A percentile compares a stretch with the other conserved stretches of the same genome.
phyloP scores from a whole-genome alignment of 2,113 vertebrate species.

The Uria lomvia region DNA sequence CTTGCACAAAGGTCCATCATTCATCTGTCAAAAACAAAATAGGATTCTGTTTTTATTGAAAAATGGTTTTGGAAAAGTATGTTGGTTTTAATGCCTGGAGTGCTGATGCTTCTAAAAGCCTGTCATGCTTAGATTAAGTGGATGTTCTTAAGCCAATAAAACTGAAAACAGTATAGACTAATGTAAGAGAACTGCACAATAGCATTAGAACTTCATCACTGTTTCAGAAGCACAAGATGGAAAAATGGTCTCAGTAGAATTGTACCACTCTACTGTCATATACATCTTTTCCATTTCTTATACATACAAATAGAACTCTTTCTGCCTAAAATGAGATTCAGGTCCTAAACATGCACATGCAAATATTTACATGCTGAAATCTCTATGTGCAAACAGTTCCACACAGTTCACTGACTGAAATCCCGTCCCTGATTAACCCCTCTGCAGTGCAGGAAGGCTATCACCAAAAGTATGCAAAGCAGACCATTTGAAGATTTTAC shows the following conservation, averaged over 20 bases:
- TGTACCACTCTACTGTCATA: not conserved
- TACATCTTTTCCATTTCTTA: not conserved
- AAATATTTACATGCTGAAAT: not conserved
- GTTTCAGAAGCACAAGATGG: conserved; percentile 13
- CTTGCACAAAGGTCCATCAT: conserved; percentile 96
- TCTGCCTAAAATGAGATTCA: not conserved
- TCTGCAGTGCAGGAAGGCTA: not conserved
- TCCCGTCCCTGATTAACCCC: not conserved
- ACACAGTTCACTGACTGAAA: not conserved
- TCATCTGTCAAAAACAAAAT: conserved; percentile 86
- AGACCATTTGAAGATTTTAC: not conserved
- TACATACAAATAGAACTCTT: not conserved
- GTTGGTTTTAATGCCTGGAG: conserved; percentile 47
- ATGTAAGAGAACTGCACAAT: not conserved
- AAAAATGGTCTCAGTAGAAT: not conserved
- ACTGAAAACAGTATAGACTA: conserved; percentile 15
- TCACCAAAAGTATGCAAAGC: not conserved
- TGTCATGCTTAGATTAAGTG: conserved; percentile 61
- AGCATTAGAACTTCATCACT: not conserved
- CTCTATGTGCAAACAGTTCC: not conserved
- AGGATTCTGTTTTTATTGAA: conserved; percentile 35
- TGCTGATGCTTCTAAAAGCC: conserved; percentile 43
- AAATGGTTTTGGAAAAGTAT: conserved; percentile 18
- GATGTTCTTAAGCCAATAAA: conserved; percentile 62
- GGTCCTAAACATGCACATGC: not conserved